These are phyloP conservation scores for Hormaphis cornu DNA, from an alignment of 1,140 invertebrate species.

Conservation along the genomic window DNA sequence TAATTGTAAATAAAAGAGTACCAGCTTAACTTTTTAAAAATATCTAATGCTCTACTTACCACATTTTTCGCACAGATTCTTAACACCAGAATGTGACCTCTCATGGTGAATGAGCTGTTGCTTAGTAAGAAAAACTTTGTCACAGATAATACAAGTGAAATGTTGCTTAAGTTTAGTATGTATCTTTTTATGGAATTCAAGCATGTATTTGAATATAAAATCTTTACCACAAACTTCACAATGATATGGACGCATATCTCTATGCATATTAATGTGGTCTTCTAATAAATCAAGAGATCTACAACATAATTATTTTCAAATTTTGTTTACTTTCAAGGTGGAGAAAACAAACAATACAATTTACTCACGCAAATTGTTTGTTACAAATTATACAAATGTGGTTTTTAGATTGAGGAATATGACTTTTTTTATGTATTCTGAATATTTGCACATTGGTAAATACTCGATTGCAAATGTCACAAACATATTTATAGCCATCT, in stretches of 20 bases:
- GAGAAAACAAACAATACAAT: neutral
- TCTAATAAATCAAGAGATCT: conserved; percentile 56
- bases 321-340: neutral
- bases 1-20: too few relatives aligned
- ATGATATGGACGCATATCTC: conserved; percentile 55
- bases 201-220: conserved; percentile 68
- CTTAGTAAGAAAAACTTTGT: conserved; percentile 62
- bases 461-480: conserved; percentile 54
- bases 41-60: conserved; percentile 50
- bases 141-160: conserved; percentile 56
- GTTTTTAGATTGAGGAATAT: conserved; percentile 52
- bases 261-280: conserved; percentile 63
- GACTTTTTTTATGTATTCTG: conserved; percentile 53
- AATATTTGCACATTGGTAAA: conserved; percentile 54
- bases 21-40: neutral
- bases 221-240: conserved; percentile 58
- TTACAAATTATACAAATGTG: conserved; percentile 56
- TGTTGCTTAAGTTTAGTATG: conserved; percentile 59
- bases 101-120: conserved; percentile 66
- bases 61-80: conserved; percentile 61
- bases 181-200: conserved; percentile 63
- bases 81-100: conserved; percentile 57
- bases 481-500: conserved; percentile 54
- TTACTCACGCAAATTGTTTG: conserved; percentile 50
- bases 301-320: conserved; percentile 35